These are phyloP conservation scores for Echinometra lucunter DNA, from an alignment of 53 echinoderm and acorn worm genomes.

Conservation along the genomic window DNA sequence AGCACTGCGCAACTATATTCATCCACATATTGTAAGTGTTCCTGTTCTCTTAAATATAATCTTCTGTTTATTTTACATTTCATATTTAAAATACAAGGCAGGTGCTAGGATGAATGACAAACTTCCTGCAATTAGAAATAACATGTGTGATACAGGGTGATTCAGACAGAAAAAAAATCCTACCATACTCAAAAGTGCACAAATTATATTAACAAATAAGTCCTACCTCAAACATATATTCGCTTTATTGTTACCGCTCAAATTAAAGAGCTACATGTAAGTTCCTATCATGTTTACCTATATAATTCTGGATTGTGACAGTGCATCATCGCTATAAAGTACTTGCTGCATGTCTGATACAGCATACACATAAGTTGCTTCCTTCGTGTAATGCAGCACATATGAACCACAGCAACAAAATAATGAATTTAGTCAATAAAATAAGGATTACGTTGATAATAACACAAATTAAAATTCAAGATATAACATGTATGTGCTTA, in stretches of 20 bases:
- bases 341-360: not conserved
- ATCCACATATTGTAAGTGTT: not conserved
- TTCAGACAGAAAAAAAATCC: not conserved
- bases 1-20: constrained; percentile 36
- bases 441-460: not conserved
- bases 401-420: constrained; percentile 5
- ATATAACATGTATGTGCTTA: not conserved
- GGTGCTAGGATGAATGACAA: constrained; percentile 13
- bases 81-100: constrained; percentile 34
- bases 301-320: not conserved
- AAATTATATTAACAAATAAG: constrained; percentile 2
- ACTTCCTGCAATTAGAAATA: constrained; percentile 10
- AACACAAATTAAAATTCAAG: not conserved
- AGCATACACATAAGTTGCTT: not conserved
- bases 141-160: constrained; percentile 42
- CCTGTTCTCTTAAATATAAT: constrained; percentile 46
- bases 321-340: not conserved
- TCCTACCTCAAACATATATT: not conserved
- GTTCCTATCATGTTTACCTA: not conserved
- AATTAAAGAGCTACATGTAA: not conserved
- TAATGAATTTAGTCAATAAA: not conserved
- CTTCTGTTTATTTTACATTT: constrained; percentile 38
- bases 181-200: constrained; percentile 30
- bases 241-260: not conserved
- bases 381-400: not conserved